Percentiles rank a stretch among this genome's conserved stretches.
Evolutionary conservation across 92 coral and sea anemone species (phyloP).

Genomic region (Phenganax stokvisi): DNA sequence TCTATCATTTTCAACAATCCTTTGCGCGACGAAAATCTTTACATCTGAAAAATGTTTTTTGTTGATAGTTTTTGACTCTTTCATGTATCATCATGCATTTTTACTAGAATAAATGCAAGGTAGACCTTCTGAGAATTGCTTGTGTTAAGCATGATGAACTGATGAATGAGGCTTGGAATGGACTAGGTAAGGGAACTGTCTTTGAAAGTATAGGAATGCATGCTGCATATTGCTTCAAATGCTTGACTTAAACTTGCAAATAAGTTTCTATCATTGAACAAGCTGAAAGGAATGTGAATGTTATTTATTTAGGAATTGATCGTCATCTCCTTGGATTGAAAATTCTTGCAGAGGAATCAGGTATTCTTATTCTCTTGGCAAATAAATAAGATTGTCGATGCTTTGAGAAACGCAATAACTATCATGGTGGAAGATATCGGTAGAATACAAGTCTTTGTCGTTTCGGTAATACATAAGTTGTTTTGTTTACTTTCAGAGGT

Average conservation of each 20-base stretch:
- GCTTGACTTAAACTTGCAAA: neutral
- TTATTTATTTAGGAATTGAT: conserved; percentile 60
- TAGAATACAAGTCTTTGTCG: too few relatives aligned
- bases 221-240: neutral
- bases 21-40: too few relatives aligned
- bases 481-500: too few relatives aligned
- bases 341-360: conserved; percentile 74
- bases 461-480: too few relatives aligned
- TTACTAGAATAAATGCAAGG: conserved; percentile 52
- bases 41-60: too few relatives aligned
- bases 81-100: too few relatives aligned
- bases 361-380: conserved; percentile 39
- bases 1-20: too few relatives aligned
- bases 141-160: conserved; percentile 61
- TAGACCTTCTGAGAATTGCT: conserved; percentile 61
- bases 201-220: neutral
- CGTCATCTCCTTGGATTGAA: conserved; percentile 78
- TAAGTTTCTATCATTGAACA: too few relatives aligned
- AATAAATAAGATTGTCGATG: neutral
- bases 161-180: conserved; percentile 73
- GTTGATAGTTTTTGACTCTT: too few relatives aligned
- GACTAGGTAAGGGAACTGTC: conserved; percentile 60
- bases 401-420: too few relatives aligned
- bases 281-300: too few relatives aligned
- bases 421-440: too few relatives aligned